These are phyloP conservation scores for Trichosurus vulpecula DNA, from an alignment of 2,797 vertebrate genomes.

Conservation along the genomic window DNA sequence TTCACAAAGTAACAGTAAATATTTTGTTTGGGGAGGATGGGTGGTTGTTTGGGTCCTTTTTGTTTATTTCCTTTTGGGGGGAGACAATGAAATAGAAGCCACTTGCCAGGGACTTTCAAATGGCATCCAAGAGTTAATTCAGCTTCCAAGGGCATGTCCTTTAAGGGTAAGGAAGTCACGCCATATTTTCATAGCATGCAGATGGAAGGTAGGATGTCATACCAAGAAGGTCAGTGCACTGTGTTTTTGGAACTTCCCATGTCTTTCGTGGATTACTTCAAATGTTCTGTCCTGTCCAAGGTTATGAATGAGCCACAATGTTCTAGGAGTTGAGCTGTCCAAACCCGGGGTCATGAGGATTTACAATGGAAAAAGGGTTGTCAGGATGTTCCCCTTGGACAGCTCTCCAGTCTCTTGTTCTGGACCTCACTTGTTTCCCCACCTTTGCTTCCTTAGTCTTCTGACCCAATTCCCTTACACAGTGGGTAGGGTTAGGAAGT, in stretches of 20 bases:
- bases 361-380: constrained; percentile 63
- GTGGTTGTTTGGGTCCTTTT: constrained; percentile 74
- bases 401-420: constrained; percentile 18
- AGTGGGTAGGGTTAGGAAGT: constrained; percentile 67
- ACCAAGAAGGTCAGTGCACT: neutral
- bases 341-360: constrained; percentile 53
- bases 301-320: constrained; percentile 1
- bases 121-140: constrained; percentile 70
- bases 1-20: constrained; percentile 72
- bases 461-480: constrained; percentile 57
- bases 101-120: constrained; percentile 53
- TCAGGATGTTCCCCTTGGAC: constrained; percentile 41
- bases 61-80: constrained; percentile 72
- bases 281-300: constrained; percentile 49
- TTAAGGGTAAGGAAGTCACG: constrained; percentile 52
- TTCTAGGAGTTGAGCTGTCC: constrained; percentile 50
- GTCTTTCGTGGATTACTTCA: constrained; percentile 24
- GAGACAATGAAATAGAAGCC: constrained; percentile 65
- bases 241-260: constrained; percentile 14
- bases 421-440: neutral
- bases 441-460: constrained; percentile 66
- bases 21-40: constrained; percentile 78
- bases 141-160: constrained; percentile 24
- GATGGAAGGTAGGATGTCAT: neutral
- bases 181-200: constrained; percentile 30